These are phyloP conservation scores for Ophion ventricosus DNA, from an alignment of 2,888 invertebrate genomes.

Conservation along the genomic window DNA sequence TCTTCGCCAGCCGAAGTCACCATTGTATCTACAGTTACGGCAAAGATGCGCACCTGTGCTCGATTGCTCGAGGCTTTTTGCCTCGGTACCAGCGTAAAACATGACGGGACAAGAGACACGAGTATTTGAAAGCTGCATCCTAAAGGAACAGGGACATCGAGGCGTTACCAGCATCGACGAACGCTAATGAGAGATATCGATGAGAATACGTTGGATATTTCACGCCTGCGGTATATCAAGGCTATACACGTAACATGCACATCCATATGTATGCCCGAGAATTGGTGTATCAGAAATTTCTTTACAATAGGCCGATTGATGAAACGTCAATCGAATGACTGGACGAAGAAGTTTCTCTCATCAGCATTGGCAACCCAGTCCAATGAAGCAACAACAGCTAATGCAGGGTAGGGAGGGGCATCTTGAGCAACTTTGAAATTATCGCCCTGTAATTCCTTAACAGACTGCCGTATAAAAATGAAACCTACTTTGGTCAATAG, in stretches of 20 bases:
- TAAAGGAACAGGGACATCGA: constrained; percentile 34
- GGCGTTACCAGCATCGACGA: constrained; percentile 41
- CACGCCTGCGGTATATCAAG: constrained; percentile 14
- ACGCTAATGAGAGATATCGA: constrained; percentile 29
- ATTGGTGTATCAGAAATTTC: constrained; percentile 6
- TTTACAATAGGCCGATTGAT: constrained; percentile 40
- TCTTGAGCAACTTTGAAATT: too few relatives aligned
- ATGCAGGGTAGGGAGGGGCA: too few relatives aligned
- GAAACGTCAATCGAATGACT: constrained; percentile 57
- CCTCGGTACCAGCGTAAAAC: neutral
- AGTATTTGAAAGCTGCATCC: constrained; percentile 29
- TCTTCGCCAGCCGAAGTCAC: neutral
- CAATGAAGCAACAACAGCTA: constrained; percentile 26
- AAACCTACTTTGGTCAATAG: too few relatives aligned
- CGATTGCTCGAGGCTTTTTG: constrained; percentile 1
- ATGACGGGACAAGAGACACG: constrained; percentile 5
- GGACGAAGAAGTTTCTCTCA: constrained; percentile 34
- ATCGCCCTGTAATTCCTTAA: too few relatives aligned
- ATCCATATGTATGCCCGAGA: neutral
- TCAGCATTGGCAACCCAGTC: constrained; percentile 33
- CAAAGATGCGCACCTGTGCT: neutral
- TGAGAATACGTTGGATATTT: constrained; percentile 19
- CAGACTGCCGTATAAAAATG: too few relatives aligned
- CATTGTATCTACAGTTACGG: neutral
- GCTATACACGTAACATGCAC: neutral